A percentile compares a stretch with the other conserved stretches of the same genome.
Conservation (phyloP, 1,140 invertebrate genomes). For the Lepidurus packardi region DNA sequence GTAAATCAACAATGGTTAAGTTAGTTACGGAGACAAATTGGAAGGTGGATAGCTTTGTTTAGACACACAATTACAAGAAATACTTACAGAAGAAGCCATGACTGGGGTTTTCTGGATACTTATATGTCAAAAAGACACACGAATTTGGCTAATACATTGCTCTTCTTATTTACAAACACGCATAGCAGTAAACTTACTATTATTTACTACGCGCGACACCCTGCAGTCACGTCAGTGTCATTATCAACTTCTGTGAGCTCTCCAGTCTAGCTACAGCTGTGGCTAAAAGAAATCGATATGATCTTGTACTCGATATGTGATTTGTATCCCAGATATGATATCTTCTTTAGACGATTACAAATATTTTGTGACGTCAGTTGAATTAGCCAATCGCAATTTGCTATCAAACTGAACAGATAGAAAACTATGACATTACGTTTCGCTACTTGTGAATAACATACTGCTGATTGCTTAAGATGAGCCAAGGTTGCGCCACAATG, state of each 20-base stretch:
- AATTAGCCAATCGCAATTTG: no score
- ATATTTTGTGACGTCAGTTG: no score
- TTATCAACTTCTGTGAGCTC: slow-evolving; percentile 7
- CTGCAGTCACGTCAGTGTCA: slow-evolving; percentile 11
- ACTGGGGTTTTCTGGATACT: background rate
- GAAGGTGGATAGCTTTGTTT: background rate
- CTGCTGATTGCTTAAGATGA: no score
- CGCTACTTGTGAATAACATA: no score
- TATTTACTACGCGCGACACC: slow-evolving; percentile 13
- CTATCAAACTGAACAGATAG: no score
- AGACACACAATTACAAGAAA: background rate
- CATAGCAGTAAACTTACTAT: background rate
- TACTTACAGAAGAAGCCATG: slow-evolving; percentile 32
- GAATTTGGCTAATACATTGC: background rate
- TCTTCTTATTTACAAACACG: background rate
- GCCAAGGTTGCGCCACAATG: no score
- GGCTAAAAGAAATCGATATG: background rate
- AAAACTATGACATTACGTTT: no score
- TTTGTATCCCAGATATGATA: no score
- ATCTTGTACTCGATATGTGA: background rate
- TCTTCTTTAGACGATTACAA: no score
- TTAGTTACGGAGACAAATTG: background rate
- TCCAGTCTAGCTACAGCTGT: slow-evolving; percentile 6
- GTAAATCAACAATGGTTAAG: background rate
- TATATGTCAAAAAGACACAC: background rate